Percentiles rank a stretch among this genome's conserved stretches.
These are phyloP conservation scores for Malaclemys terrapin DNA, from an alignment of 2,113 vertebrate genomes.

Conservation along the genomic window DNA sequence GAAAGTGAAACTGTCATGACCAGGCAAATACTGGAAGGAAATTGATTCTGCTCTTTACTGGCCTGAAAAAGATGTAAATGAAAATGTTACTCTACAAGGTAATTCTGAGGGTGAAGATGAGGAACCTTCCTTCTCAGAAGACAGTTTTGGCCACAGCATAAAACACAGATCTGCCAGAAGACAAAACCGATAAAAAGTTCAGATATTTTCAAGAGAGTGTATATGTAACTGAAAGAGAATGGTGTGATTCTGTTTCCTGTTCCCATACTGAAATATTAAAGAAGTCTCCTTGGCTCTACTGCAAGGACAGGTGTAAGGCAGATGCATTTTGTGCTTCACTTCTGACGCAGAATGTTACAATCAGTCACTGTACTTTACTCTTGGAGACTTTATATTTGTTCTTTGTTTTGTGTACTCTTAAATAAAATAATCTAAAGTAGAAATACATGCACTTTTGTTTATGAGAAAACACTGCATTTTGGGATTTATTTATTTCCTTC, in stretches of 20 bases:
- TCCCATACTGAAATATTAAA: background rate
- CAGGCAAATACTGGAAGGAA: slow-evolving; percentile 37
- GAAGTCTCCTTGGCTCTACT: background rate
- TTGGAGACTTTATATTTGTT: background rate
- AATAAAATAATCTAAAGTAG: slow-evolving; percentile 10
- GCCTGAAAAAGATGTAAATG: slow-evolving; percentile 11
- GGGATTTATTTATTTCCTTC: background rate
- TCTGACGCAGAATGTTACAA: background rate
- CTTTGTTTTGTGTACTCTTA: background rate
- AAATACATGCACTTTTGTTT: background rate
- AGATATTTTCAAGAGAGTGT: background rate
- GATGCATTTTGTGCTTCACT: background rate
- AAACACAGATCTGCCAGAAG: slow-evolving; percentile 18
- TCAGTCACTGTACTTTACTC: background rate
- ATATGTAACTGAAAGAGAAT: slow-evolving; percentile 22
- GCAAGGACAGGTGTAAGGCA: background rate
- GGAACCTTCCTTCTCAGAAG: slow-evolving; percentile 34
- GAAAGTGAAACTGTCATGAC: background rate
- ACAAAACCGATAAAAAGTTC: slow-evolving; percentile 18
- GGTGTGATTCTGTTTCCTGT: background rate
- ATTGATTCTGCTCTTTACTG: slow-evolving; percentile 3
- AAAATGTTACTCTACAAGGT: slow-evolving; percentile 19
- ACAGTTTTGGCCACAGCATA: slow-evolving; percentile 19
- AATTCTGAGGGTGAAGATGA: background rate
- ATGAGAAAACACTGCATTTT: background rate